These are phyloP conservation scores for Lasioglossum malachurum DNA, from an alignment of 2,888 invertebrate species.

Conservation along the genomic window DNA sequence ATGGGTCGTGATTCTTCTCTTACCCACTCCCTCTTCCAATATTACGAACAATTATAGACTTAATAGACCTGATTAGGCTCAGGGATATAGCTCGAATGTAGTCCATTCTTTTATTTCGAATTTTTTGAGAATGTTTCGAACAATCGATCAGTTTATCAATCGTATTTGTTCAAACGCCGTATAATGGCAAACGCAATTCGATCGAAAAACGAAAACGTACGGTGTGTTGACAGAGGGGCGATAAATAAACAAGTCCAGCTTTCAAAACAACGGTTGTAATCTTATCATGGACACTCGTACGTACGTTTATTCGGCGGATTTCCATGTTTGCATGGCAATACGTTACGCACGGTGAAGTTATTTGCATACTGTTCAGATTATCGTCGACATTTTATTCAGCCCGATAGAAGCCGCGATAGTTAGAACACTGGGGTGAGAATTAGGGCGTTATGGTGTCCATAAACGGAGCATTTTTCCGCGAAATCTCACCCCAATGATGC, in stretches of 20 bases:
- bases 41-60: neutral
- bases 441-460: neutral
- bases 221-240: slow-evolving; percentile 40
- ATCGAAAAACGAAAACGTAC: slow-evolving; percentile 29
- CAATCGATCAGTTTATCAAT: neutral
- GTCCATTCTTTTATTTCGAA: neutral
- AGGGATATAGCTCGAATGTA: neutral
- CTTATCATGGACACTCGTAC: slow-evolving; percentile 69
- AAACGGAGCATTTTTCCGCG: neutral
- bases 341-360: slow-evolving; percentile 67
- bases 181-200: neutral
- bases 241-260: slow-evolving; percentile 68
- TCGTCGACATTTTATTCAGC: slow-evolving; percentile 61
- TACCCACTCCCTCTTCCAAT: slow-evolving; percentile 24
- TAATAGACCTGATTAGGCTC: neutral
- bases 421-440: slow-evolving; percentile 22
- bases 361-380: slow-evolving; percentile 75
- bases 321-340: slow-evolving; percentile 71
- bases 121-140: neutral
- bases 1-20: slow-evolving; percentile 13
- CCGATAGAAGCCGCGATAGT: slow-evolving; percentile 44
- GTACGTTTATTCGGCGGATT: slow-evolving; percentile 68
- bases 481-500: neutral
- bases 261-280: slow-evolving; percentile 70
- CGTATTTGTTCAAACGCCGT: neutral